Base-by-base conservation (phyloP, 2,797 vertebrate genomes). In the Monodelphis domestica region DNA sequence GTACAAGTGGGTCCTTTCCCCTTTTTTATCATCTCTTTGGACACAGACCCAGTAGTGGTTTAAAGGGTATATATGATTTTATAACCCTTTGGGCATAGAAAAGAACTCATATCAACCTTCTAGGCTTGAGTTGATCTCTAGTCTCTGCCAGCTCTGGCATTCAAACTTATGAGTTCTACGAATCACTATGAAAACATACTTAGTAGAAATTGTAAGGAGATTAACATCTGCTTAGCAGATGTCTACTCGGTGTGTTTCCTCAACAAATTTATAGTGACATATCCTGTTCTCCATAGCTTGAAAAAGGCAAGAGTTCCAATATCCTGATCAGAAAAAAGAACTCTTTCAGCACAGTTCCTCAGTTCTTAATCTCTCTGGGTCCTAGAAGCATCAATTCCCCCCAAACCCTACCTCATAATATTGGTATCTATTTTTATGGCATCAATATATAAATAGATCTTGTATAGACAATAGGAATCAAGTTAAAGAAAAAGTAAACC, bases 151-250 rank as follows among this genome's bases (percentile, higher is more conserved):
- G 38, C 7, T 45, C 21, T 78, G 70, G 26, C 9, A 78, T 26
- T 78, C 21, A 45, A 78, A 24, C 45, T 78, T 45, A 45, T 78
- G n/a, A 45, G 78, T 78, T 45, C n/a, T 78, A 78, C 38, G 38
- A 78, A 78, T 84, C 70, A 4, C 24, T 89, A 12, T 90, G 53
- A 90, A 90, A 54, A 26, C 29, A 84, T 28, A 87, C 11, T 50
- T 89, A 63, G 56, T 51, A 15, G 52, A 88, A 91, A 26, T 63
- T 70, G n/a, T 91, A 55, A 55, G 78, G 17, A 54, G 50, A 55
- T 94, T 91, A 89, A 56, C 57, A 21, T 92, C 90, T 70, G 50
- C 55, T 70, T 88, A 84, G 33, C 63, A 94, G 94, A 63, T 51
- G 3, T 84, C 51, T 6, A 1, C 88, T 91, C 92, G 63, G 53